Percentiles rank a stretch among this genome's conserved stretches.
phyloP scores from a whole-genome alignment of 2,797 vertebrate genomes.

The Myotis vivesi region DNA sequence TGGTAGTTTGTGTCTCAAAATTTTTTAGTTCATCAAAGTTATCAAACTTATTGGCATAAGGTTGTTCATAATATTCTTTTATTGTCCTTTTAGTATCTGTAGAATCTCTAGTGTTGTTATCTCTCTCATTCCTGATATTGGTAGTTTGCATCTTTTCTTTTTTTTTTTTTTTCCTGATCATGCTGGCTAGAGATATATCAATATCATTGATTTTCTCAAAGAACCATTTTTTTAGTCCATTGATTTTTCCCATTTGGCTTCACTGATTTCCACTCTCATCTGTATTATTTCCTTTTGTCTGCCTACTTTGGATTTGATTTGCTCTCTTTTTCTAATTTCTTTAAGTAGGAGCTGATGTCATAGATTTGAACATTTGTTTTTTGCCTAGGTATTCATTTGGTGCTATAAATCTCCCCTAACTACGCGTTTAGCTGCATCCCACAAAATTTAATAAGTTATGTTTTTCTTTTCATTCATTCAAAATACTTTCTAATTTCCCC shows the following conservation, averaged over 20 bases:
- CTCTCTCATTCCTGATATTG: not conserved
- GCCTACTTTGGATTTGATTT: constrained; percentile 32
- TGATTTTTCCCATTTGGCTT: not conserved
- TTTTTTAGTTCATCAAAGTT: not conserved
- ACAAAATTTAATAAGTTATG: not conserved
- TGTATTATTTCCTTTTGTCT: not conserved
- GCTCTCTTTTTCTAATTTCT: not conserved
- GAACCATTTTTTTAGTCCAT: not conserved
- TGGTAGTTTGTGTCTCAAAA: constrained; percentile 8
- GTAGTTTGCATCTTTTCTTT: not conserved
- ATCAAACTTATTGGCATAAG: not conserved
- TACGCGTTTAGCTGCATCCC: not conserved
- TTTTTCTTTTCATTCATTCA: constrained; percentile 53
- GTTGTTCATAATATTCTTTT: constrained; percentile 18
- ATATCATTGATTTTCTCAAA: constrained; percentile 24
- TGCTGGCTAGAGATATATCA: not conserved
- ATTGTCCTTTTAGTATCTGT: not conserved
- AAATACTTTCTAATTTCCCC: constrained; percentile 34
- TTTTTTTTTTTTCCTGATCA: not conserved
- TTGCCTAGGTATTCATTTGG: not conserved
- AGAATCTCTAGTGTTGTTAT: not conserved
- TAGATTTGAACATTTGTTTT: not conserved
- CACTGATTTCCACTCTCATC: not conserved
- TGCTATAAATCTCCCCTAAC: not conserved
- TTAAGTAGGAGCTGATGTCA: not conserved